These are phyloP conservation scores for Corynorhinus townsendii DNA, from an alignment of 2,113 vertebrate genomes.

Conservation along the genomic window DNA sequence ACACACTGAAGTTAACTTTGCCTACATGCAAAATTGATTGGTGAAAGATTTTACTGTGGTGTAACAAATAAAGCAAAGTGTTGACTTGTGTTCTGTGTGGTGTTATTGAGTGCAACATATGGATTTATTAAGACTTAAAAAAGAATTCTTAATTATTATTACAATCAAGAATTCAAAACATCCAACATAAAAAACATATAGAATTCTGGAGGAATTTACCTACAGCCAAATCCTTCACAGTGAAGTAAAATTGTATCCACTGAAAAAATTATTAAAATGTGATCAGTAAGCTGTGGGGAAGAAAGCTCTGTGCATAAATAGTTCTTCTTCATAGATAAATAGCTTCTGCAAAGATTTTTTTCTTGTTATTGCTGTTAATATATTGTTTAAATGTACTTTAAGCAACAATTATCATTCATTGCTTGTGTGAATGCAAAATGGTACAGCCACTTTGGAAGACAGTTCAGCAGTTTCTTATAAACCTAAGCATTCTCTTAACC, in stretches of 20 bases:
- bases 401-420: background rate
- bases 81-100: background rate
- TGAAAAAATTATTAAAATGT: background rate
- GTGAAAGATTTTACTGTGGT: background rate
- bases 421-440: background rate
- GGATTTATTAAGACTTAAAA: background rate
- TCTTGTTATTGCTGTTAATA: background rate
- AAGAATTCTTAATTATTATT: background rate
- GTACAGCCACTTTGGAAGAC: background rate
- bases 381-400: background rate
- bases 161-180: background rate
- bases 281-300: background rate
- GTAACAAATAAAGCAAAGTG: background rate
- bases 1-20: conserved; percentile 66
- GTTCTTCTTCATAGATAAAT: background rate
- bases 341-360: background rate
- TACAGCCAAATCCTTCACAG: background rate
- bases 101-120: background rate
- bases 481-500: background rate
- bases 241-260: background rate
- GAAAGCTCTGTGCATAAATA: background rate
- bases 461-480: background rate
- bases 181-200: background rate
- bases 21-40: conserved; percentile 67
- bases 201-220: background rate